Evolutionary conservation across 2,797 vertebrate genomes (phyloP), one percentile per base, ranked within the genome.

Genomic region (Lutjanus campechanus): DNA sequence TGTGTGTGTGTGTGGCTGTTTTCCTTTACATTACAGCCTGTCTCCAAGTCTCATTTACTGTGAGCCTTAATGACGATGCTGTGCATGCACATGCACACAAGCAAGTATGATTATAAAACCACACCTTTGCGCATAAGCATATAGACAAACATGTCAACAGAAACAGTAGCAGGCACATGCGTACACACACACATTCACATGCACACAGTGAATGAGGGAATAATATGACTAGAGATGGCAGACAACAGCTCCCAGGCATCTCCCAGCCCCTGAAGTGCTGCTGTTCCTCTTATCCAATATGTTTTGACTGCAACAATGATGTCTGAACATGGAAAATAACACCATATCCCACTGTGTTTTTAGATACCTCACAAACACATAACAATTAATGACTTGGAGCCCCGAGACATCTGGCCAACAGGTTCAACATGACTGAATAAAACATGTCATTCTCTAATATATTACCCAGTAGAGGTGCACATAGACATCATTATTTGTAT

Each of bases 211-310:
- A 90, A 53, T 75, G 70, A 81, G 89, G 80, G 87, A 88, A 91
- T 85, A 90, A 88, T 81, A 89, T 86, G 84, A 79, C 86, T 67
- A 86, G 89, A 92, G 92, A 92, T 63, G 61, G 50, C 82, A 91
- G 84, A 93, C 84, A 86, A 91, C 91, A 92, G 93, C 95, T 95
- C 91, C 82, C 79, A 91, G 94, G 92, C 91, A 94, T 94, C 90
- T 91, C 88, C 70, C 55, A 87, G 90, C 91, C 92, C 93, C 88
- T 70, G 72, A 91, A 86, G 89, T 88, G 90, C 84, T 88, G 87
- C 89, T 87, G 88, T 91, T 93, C 88, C 88, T 92, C 90, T 92
- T 92, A 92, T 93, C 91, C 93, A 92, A 91, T 95, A 91, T 95
- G 93, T 95, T 95, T 90, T 91, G 92, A 93, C 92, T 91, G 85